phyloP scores from a whole-genome alignment of 1,140 invertebrate species.

The Drosophila miranda region DNA sequence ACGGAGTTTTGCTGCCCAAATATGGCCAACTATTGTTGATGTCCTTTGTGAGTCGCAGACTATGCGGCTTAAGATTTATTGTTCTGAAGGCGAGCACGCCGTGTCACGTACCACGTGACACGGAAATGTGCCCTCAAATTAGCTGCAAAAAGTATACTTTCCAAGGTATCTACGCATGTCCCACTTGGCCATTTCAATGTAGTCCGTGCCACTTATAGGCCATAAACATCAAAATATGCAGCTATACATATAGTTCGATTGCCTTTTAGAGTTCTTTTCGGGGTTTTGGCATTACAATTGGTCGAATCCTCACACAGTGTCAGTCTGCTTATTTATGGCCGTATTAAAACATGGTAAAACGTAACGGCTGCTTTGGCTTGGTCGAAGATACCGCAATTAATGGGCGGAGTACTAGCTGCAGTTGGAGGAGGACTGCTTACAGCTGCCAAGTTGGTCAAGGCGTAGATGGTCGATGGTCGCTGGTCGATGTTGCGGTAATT shows the following conservation, averaged over 20 bases:
- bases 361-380: constrained; percentile 44
- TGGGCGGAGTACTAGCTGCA: constrained; percentile 24
- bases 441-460: constrained; percentile 61
- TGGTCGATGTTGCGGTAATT: constrained; percentile 70
- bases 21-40: constrained; percentile 55
- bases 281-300: constrained; percentile 46
- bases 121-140: constrained; percentile 12
- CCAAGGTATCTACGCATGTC: background rate
- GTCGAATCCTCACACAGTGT: constrained; percentile 39
- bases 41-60: constrained; percentile 30
- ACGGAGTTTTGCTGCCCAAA: constrained; percentile 68
- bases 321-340: constrained; percentile 68
- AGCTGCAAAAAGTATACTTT: constrained; percentile 5
- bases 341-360: constrained; percentile 69
- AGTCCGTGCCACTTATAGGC: background rate
- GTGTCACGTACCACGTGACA: no score
- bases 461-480: constrained; percentile 15
- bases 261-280: constrained; percentile 49
- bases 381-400: constrained; percentile 48
- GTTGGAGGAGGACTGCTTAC: constrained; percentile 21
- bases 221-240: constrained; percentile 47
- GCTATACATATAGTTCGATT: constrained; percentile 19
- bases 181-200: no score
- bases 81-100: constrained; percentile 29
- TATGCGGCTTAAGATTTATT: constrained; percentile 60